These are phyloP conservation scores for Crocidura indochinensis DNA, from an alignment of 2,797 vertebrate genomes.

Conservation along the genomic window DNA sequence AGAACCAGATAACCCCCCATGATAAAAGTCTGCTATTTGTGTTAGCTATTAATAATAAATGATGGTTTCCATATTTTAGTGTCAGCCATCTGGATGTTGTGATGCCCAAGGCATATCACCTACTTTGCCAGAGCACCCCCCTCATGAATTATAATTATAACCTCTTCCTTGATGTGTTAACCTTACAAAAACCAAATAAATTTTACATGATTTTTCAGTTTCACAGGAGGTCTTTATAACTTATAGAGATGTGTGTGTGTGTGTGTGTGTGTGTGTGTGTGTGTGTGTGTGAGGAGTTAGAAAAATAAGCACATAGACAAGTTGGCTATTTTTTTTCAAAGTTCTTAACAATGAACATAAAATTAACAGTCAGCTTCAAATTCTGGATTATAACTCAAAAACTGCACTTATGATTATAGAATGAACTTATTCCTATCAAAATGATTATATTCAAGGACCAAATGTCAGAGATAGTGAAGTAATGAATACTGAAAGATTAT, in stretches of 20 bases:
- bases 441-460: neutral
- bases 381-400: neutral
- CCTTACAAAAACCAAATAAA: slow-evolving; percentile 13
- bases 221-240: neutral
- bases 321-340: neutral
- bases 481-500: neutral
- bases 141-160: neutral
- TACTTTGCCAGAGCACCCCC: neutral
- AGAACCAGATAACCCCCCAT: neutral
- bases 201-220: slow-evolving; percentile 5
- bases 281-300: neutral
- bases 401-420: neutral
- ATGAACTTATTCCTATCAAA: neutral
- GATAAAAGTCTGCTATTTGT: slow-evolving; percentile 60
- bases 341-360: slow-evolving; percentile 16
- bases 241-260: neutral
- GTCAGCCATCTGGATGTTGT: slow-evolving; percentile 69
- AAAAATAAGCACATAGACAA: neutral
- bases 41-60: slow-evolving; percentile 80
- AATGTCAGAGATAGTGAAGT: neutral
- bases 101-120: slow-evolving; percentile 75
- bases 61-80: slow-evolving; percentile 59
- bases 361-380: neutral
- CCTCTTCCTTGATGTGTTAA: slow-evolving; percentile 6
- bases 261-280: neutral